These are phyloP conservation scores for Gambusia holbrooki DNA, from an alignment of 2,113 vertebrate genomes.

Conservation along the genomic window DNA sequence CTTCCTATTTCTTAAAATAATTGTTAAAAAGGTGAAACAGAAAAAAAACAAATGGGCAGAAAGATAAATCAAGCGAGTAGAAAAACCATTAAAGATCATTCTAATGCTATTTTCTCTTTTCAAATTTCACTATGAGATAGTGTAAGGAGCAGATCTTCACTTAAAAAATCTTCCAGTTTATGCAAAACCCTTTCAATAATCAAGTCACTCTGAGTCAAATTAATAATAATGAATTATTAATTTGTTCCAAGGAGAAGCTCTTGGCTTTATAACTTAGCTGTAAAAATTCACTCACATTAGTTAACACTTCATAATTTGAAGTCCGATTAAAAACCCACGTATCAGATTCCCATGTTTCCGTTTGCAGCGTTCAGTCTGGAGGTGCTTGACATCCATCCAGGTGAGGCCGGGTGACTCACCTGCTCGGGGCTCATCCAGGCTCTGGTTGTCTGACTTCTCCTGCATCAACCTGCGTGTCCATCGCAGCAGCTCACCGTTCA, in stretches of 20 bases:
- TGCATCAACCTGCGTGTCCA: constrained; percentile 78
- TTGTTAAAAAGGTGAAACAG: constrained; percentile 47
- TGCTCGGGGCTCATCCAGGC: constrained; percentile 71
- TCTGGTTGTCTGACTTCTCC: constrained; percentile 76
- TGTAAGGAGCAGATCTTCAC: constrained; percentile 64
- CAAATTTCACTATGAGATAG: constrained; percentile 58
- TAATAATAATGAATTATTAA: background rate
- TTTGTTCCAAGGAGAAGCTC: background rate
- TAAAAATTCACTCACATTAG: background rate
- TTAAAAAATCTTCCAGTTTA: constrained; percentile 80
- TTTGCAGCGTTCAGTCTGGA: background rate
- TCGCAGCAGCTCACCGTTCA: constrained; percentile 42
- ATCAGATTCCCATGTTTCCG: background rate
- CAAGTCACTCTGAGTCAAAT: too few relatives aligned
- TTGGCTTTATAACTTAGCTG: background rate
- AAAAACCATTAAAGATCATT: constrained; percentile 63
- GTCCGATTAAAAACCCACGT: background rate
- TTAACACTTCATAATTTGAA: background rate
- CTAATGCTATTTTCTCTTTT: constrained; percentile 60
- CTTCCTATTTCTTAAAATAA: constrained; percentile 63
- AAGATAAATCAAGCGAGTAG: constrained; percentile 74
- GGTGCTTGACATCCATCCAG: constrained; percentile 8
- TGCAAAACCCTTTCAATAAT: constrained; percentile 45
- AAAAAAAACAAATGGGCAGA: constrained; percentile 60
- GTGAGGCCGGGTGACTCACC: constrained; percentile 65